A percentile compares a stretch with the other conserved stretches of the same genome.
Conservation (phyloP, 2,797 vertebrate genomes). For the Adelosebastes latens region DNA sequence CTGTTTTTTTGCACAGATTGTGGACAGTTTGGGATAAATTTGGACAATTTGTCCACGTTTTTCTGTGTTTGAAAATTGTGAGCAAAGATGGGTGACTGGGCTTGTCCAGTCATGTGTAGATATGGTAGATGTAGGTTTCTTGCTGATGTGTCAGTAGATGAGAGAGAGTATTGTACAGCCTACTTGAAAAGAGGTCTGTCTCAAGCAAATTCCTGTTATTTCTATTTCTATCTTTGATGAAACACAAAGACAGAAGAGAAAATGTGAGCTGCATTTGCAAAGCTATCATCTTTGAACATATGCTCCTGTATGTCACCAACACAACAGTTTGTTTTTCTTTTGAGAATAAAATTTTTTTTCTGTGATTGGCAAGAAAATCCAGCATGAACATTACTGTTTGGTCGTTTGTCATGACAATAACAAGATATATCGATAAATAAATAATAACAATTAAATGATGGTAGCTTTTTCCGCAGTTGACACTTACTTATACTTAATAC, state of each 20-base stretch:
- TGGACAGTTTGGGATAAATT: neutral
- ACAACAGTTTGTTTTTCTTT: neutral
- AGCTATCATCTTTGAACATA: neutral
- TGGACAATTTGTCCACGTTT: neutral
- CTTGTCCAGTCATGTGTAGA: neutral
- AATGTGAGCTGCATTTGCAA: neutral
- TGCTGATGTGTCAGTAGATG: neutral
- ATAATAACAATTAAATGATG: neutral
- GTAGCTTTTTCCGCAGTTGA: neutral
- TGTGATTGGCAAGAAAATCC: neutral
- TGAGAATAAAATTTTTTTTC: neutral
- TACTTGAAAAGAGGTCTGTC: neutral
- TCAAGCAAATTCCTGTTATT: neutral
- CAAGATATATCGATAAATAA: neutral
- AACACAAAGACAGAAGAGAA: neutral
- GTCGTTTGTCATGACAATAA: neutral
- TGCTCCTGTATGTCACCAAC: neutral
- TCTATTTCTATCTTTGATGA: neutral
- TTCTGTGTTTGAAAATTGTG: neutral
- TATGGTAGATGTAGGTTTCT: neutral
- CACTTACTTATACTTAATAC: neutral
- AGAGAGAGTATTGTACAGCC: neutral
- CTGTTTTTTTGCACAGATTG: neutral
- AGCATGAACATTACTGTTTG: neutral
- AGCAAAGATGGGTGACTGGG: neutral